Conservation (phyloP, 2,797 vertebrate genomes). For the Holocentrus rufus region DNA sequence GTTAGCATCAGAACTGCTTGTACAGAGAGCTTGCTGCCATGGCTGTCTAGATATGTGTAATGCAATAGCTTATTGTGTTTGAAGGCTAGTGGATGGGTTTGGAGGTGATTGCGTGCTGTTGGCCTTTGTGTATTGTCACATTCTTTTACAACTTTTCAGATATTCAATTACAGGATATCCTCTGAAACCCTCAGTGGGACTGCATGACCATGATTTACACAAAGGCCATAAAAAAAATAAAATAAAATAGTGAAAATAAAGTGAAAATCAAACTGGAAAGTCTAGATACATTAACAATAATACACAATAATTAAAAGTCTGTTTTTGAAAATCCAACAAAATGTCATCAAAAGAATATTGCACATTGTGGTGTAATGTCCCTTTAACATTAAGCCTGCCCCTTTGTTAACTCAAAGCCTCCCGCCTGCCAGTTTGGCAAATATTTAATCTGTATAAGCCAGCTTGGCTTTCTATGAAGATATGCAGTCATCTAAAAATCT, state of each 20-base stretch:
- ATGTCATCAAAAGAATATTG: not conserved
- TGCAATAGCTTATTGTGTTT: constrained; percentile 56
- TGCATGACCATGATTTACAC: not conserved
- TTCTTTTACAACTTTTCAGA: constrained; percentile 5
- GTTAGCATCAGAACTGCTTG: not conserved
- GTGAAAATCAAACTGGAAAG: too few relatives aligned
- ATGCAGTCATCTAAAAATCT: not conserved
- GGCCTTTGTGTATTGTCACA: constrained; percentile 28
- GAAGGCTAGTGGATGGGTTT: constrained; percentile 4
- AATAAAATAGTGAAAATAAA: too few relatives aligned
- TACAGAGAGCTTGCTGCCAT: constrained; percentile 60
- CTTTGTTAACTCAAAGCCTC: constrained; percentile 23
- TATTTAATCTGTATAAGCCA: too few relatives aligned
- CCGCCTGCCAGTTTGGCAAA: not conserved
- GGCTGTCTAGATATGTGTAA: constrained; percentile 50
- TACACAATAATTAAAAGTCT: too few relatives aligned
- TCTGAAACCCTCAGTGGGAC: not conserved
- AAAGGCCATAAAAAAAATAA: too few relatives aligned
- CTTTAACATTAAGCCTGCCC: constrained; percentile 48
- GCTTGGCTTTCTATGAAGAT: not conserved
- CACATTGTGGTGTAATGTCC: constrained; percentile 4
- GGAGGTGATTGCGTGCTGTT: constrained; percentile 8
- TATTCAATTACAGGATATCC: constrained; percentile 47
- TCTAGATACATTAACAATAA: too few relatives aligned
- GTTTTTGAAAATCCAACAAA: too few relatives aligned